These are phyloP conservation scores for Helogale parvula DNA, from an alignment of 2,113 vertebrate genomes.

Conservation along the genomic window DNA sequence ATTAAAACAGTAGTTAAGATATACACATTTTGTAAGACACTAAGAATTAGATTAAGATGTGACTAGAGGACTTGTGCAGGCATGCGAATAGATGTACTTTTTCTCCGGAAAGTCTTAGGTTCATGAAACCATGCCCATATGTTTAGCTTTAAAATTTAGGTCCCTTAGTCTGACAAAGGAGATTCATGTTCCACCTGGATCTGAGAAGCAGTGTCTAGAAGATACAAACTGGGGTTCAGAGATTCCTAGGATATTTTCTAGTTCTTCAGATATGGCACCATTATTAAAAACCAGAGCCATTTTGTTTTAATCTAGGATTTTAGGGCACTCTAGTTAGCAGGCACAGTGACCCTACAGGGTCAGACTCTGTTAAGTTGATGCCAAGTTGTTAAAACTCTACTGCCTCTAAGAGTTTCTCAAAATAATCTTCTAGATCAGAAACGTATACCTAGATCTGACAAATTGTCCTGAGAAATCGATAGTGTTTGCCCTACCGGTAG, in stretches of 20 bases:
- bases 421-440: background rate
- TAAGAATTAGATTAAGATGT: background rate
- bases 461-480: background rate
- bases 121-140: background rate
- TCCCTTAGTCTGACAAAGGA: background rate
- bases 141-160: slow-evolving; percentile 12
- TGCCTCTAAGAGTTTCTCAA: background rate
- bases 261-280: background rate
- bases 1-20: background rate
- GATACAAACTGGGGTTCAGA: background rate
- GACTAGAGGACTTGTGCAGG: background rate
- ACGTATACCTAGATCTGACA: background rate
- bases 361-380: background rate
- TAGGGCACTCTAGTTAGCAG: background rate
- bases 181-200: background rate
- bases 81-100: background rate
- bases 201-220: background rate
- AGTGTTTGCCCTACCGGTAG: background rate
- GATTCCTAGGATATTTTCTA: background rate
- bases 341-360: background rate
- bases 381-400: background rate
- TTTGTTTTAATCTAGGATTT: background rate
- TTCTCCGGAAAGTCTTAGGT: background rate
- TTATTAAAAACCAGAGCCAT: background rate
- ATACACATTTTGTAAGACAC: background rate